phyloP scores from a whole-genome alignment of 2,113 vertebrate genomes.

The Blennius ocellaris region DNA sequence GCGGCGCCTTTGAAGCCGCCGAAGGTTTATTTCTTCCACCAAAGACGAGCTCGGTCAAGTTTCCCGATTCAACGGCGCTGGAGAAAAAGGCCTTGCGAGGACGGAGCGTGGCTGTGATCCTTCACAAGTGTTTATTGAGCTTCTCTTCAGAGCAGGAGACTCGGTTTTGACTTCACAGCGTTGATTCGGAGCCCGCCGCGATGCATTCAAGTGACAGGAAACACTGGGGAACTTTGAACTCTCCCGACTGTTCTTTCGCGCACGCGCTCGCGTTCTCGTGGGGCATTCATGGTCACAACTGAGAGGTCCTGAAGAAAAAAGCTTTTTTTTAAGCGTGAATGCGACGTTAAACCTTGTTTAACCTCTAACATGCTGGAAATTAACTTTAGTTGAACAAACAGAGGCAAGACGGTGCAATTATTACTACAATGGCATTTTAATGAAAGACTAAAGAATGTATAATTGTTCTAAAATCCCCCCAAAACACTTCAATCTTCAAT shows the following conservation, averaged over 20 bases:
- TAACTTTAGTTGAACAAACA: neutral
- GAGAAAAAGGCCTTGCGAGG: constrained; percentile 23
- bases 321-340: constrained; percentile 25
- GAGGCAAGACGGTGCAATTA: no score
- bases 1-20: neutral
- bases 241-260: neutral
- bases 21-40: neutral
- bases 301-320: neutral
- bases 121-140: constrained; percentile 34
- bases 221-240: constrained; percentile 10
- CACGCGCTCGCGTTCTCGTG: no score
- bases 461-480: no score
- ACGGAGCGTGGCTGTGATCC: constrained; percentile 26
- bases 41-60: neutral
- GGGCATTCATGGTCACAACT: neutral
- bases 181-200: constrained; percentile 15
- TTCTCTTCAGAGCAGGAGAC: constrained; percentile 18
- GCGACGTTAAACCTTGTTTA: constrained; percentile 34
- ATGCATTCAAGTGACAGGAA: constrained; percentile 24
- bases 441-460: no score
- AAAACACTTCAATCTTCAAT: no score
- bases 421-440: no score
- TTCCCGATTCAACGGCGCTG: constrained; percentile 18
- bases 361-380: constrained; percentile 31
- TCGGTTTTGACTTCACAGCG: constrained; percentile 42